Conservation (phyloP, 2,888 invertebrate species). For the Sicus ferrugineus region DNA sequence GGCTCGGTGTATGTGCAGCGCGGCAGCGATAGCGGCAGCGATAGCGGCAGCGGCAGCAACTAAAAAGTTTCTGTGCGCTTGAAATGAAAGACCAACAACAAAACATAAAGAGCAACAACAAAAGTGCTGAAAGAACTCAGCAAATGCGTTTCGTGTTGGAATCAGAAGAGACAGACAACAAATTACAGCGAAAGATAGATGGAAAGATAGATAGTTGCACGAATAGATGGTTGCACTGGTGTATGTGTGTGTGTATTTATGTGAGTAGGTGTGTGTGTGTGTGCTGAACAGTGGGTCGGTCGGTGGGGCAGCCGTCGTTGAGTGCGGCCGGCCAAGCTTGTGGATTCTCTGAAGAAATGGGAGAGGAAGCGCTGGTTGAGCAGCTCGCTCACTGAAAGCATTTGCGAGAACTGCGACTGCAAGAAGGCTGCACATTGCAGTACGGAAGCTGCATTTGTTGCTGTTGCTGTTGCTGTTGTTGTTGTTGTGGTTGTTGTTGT, state of each 20-base stretch:
- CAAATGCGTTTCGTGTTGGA: conserved; percentile 14
- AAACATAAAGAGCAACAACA: not conserved
- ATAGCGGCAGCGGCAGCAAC: conserved; percentile 23
- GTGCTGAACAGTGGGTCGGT: conserved; percentile 7
- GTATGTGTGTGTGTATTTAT: not conserved
- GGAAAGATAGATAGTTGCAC: not conserved
- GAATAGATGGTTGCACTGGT: not conserved
- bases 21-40: conserved; percentile 23
- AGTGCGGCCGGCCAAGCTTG: not conserved
- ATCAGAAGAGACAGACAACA: not conserved
- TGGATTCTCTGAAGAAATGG: not conserved
- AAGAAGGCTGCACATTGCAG: conserved; percentile 10
- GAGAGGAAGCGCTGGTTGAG: not conserved
- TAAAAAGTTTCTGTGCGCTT: not conserved
- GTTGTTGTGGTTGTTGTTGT: not conserved
- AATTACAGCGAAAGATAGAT: conserved; percentile 11
- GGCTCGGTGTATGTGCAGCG: not conserved
- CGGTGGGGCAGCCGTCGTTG: conserved; percentile 1
- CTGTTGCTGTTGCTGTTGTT: not conserved
- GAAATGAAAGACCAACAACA: not conserved
- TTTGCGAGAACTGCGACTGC: conserved; percentile 16
- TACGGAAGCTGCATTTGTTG: not conserved
- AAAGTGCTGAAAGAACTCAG: not conserved
- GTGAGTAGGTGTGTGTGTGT: not conserved
- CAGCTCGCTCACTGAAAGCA: not conserved